Percentiles rank a stretch among this genome's conserved stretches.
Evolutionary conservation across 2,888 invertebrate species (phyloP).

Genomic region (Malthinus flaveolus): DNA sequence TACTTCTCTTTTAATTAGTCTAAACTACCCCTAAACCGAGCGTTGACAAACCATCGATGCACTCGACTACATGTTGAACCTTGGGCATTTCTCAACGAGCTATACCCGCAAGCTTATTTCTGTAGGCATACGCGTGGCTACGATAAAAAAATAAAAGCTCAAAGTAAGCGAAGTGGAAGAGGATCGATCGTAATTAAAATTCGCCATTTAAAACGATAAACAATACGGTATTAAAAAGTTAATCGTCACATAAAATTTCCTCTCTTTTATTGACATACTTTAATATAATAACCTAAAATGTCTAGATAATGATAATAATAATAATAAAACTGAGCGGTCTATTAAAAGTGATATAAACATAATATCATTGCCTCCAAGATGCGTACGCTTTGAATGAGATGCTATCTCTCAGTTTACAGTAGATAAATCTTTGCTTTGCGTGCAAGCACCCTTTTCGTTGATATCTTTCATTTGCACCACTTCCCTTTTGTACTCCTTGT

Average conservation of each 20-base stretch:
- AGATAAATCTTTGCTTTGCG: conserved; percentile 39
- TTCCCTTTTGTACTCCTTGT: conserved; percentile 23
- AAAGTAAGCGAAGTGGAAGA: too few relatives aligned
- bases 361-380: conserved; percentile 18
- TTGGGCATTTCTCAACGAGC: too few relatives aligned
- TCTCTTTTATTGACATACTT: conserved; percentile 23
- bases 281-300: conserved; percentile 20
- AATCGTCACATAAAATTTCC: conserved; percentile 15
- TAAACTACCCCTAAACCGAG: too few relatives aligned
- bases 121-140: too few relatives aligned
- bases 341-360: conserved; percentile 28
- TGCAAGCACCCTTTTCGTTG: conserved; percentile 31
- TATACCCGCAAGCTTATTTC: too few relatives aligned
- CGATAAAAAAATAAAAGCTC: too few relatives aligned
- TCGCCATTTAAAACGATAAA: not conserved
- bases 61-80: too few relatives aligned
- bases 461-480: conserved; percentile 31
- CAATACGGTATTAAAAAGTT: conserved; percentile 16
- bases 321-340: conserved; percentile 25
- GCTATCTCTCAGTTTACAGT: conserved; percentile 36
- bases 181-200: too few relatives aligned
- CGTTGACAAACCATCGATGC: too few relatives aligned
- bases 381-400: conserved; percentile 33
- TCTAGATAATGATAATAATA: conserved; percentile 16
- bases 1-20: too few relatives aligned